A percentile compares a stretch with the other conserved stretches of the same genome.
phyloP scores from a whole-genome alignment of 2,888 invertebrate species.

The Pemphredon lugubris region DNA sequence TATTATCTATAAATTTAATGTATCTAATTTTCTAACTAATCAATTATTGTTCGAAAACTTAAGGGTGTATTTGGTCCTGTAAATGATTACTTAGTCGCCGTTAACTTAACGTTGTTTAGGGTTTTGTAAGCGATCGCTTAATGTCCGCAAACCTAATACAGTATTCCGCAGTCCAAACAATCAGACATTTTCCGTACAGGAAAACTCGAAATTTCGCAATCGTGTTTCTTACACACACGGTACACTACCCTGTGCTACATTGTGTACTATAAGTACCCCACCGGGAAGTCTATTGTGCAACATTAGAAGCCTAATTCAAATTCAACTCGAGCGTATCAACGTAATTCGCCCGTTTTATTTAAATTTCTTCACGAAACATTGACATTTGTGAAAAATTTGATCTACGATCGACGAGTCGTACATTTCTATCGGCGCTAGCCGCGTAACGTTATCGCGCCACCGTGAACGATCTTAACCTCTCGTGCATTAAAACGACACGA shows the following conservation, averaged over 20 bases:
- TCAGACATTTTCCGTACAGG: not conserved
- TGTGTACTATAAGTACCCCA: conserved; percentile 15
- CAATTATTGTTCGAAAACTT: too few species aligned
- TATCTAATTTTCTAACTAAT: too few species aligned
- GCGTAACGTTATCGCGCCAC: conserved; percentile 7
- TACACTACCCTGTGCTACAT: not conserved
- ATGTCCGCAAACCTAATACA: too few species aligned
- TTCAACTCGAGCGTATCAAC: not conserved
- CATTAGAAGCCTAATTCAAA: not conserved
- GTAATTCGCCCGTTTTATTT: too few species aligned
- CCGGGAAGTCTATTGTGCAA: conserved; percentile 38
- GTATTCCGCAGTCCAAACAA: too few species aligned
- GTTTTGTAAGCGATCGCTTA: too few species aligned
- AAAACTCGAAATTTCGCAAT: conserved; percentile 30
- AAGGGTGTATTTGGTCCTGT: too few species aligned
- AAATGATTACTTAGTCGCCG: too few species aligned
- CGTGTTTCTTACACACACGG: conserved; percentile 18
- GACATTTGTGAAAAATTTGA: not conserved
- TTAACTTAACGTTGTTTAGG: too few species aligned
- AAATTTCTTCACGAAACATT: not conserved
- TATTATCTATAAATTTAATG: too few species aligned
- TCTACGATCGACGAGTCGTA: not conserved
- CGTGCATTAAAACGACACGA: conserved; percentile 22
- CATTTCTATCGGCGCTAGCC: not conserved
- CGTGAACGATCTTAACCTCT: conserved; percentile 21